Percentiles rank a stretch among this genome's conserved stretches.
These are phyloP conservation scores for Eupithecia pulchellata DNA, from an alignment of 2,888 invertebrate species.

Conservation along the genomic window DNA sequence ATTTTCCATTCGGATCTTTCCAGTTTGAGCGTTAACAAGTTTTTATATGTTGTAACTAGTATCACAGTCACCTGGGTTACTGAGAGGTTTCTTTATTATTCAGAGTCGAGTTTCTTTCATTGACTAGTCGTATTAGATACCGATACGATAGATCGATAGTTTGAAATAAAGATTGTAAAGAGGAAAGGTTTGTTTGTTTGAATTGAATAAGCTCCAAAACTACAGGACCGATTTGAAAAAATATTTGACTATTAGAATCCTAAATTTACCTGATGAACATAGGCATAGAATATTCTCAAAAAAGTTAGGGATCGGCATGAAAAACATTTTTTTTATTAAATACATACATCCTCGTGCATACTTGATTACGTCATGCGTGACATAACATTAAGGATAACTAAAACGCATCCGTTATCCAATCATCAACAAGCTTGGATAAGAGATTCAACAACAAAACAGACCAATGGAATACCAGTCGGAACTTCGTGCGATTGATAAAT, in stretches of 20 bases:
- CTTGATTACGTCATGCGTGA: neutral
- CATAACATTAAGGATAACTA: neutral
- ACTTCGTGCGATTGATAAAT: constrained; percentile 9
- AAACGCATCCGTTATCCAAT: constrained; percentile 12
- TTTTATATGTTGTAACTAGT: neutral
- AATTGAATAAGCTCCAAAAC: no score
- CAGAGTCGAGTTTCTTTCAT: neutral
- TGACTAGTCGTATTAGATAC: neutral
- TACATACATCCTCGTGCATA: no score
- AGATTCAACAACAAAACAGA: neutral
- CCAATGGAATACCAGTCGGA: constrained; percentile 3
- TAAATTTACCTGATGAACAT: no score
- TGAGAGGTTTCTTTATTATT: neutral
- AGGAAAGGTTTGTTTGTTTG: no score
- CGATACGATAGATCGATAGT: neutral
- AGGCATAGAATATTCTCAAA: no score
- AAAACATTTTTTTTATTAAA: no score
- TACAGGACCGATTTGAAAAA: no score
- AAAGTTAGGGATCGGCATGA: no score
- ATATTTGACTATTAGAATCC: no score
- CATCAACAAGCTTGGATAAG: neutral
- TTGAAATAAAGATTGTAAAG: no score
- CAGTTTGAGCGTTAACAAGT: neutral
- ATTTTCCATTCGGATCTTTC: no score
- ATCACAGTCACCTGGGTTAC: neutral